These are phyloP conservation scores for Ceratina japonica DNA, from an alignment of 1,140 invertebrate genomes.

Conservation along the genomic window DNA sequence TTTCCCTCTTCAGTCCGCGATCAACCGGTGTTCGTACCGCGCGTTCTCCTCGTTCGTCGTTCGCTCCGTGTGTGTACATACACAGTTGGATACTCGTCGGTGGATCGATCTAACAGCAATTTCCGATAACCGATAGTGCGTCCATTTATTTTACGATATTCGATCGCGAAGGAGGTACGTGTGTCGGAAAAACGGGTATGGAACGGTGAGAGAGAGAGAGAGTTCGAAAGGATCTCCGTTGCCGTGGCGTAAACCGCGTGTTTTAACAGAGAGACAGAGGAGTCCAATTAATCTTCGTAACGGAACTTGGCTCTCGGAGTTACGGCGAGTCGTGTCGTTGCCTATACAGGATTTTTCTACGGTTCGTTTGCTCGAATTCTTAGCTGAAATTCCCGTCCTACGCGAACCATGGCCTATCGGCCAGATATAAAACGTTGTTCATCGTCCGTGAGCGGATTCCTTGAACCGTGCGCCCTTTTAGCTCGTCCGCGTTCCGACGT, in stretches of 20 bases:
- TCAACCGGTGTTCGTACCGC: constrained; percentile 41
- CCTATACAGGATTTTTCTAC: not conserved
- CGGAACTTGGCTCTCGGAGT: constrained; percentile 3
- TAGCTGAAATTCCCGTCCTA: constrained; percentile 15
- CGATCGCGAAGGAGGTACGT: not conserved
- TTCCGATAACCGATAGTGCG: not conserved
- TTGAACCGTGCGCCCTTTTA: not conserved
- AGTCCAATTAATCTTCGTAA: constrained; percentile 28
- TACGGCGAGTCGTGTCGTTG: not conserved
- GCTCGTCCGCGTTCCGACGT: not conserved
- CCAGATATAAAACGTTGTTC: not conserved
- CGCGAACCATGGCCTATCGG: not conserved
- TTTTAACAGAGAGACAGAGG: not conserved
- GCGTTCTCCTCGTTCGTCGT: not conserved
- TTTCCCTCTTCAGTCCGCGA: constrained; percentile 42
- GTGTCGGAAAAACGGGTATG: not conserved
- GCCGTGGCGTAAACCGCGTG: not conserved
- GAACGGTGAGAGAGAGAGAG: not conserved
- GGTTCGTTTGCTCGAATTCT: constrained; percentile 24
- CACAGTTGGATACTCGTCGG: not conserved
- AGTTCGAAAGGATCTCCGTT: not conserved
- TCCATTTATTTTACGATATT: not conserved
- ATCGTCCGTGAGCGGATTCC: constrained; percentile 1
- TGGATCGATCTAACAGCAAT: too few relatives aligned
- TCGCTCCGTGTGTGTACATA: not conserved